Conservation (phyloP, 2,888 invertebrate species). For the Caenorhabditis sulstoni region DNA sequence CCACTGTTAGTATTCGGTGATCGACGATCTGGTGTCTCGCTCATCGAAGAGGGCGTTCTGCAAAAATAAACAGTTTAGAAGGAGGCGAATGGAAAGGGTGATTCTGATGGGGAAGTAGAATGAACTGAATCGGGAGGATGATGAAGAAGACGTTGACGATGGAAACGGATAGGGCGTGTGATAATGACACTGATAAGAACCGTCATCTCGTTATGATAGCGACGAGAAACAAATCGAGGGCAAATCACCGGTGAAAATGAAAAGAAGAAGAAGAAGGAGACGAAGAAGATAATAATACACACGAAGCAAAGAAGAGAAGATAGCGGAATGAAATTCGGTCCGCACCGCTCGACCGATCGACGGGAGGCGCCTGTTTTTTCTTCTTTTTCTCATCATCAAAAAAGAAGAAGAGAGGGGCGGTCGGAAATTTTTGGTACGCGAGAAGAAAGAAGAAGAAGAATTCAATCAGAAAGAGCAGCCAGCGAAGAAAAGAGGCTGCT, state of each 20-base stretch:
- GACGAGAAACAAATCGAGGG: slow-evolving; percentile 30
- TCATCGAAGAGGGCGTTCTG: slow-evolving; percentile 62
- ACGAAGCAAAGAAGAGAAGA: neutral
- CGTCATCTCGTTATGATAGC: slow-evolving; percentile 36
- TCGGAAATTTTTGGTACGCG: too few species aligned
- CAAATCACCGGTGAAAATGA: slow-evolving; percentile 9
- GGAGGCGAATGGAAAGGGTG: too few species aligned
- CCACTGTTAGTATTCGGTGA: slow-evolving; percentile 38
- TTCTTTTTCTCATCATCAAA: slow-evolving; percentile 3
- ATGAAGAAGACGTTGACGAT: neutral
- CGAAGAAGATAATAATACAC: slow-evolving; percentile 15
- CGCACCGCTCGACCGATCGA: neutral
- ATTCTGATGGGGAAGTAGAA: neutral
- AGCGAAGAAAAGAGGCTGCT: neutral
- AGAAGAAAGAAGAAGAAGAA: neutral
- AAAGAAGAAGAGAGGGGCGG: neutral
- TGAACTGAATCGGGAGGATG: neutral
- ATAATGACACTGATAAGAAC: slow-evolving; percentile 30
- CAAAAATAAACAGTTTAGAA: slow-evolving; percentile 2
- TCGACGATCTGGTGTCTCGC: slow-evolving; percentile 56
- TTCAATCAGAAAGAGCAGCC: neutral
- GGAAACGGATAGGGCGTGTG: slow-evolving; percentile 20
- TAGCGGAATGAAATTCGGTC: slow-evolving; percentile 13
- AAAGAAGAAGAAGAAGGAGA: neutral
- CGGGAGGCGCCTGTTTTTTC: slow-evolving; percentile 23